These are phyloP conservation scores for Bemisia tabaci DNA, from an alignment of 1,140 invertebrate species.

Conservation along the genomic window DNA sequence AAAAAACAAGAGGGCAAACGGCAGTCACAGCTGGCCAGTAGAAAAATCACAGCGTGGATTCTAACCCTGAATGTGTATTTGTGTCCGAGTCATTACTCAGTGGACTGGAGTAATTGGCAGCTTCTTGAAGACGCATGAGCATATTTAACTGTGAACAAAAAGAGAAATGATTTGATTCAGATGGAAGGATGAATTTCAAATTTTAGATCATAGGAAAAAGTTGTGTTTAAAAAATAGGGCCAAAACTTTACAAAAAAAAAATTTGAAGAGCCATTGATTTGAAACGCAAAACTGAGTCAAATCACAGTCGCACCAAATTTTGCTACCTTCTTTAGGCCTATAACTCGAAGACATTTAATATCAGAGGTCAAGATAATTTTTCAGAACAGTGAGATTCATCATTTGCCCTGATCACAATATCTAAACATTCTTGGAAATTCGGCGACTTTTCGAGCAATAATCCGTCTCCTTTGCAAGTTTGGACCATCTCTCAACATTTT, in stretches of 20 bases:
- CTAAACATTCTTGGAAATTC: too few species aligned
- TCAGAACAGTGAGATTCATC: too few species aligned
- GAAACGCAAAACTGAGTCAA: neutral
- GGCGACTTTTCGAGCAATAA: too few species aligned
- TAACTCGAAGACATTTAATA: too few species aligned
- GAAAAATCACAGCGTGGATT: neutral
- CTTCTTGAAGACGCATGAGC: constrained; percentile 88
- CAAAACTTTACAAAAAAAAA: constrained; percentile 1
- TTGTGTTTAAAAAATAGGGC: constrained; percentile 3
- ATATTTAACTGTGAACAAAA: constrained; percentile 63
- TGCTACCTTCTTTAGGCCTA: too few species aligned
- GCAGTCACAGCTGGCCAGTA: too few species aligned
- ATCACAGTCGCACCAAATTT: neutral
- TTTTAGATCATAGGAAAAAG: constrained; percentile 3
- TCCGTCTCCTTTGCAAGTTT: too few species aligned
- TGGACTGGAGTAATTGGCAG: constrained; percentile 45
- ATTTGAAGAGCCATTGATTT: neutral
- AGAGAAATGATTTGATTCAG: constrained; percentile 12
- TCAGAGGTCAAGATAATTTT: too few species aligned
- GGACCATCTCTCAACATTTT: too few species aligned
- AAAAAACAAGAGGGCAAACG: too few species aligned
- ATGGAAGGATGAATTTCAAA: neutral
- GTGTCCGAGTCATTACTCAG: neutral
- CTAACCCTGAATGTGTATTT: neutral
- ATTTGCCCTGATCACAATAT: too few species aligned